phyloP scores from a whole-genome alignment of 2,797 vertebrate genomes.

The Bufotes viridis region DNA sequence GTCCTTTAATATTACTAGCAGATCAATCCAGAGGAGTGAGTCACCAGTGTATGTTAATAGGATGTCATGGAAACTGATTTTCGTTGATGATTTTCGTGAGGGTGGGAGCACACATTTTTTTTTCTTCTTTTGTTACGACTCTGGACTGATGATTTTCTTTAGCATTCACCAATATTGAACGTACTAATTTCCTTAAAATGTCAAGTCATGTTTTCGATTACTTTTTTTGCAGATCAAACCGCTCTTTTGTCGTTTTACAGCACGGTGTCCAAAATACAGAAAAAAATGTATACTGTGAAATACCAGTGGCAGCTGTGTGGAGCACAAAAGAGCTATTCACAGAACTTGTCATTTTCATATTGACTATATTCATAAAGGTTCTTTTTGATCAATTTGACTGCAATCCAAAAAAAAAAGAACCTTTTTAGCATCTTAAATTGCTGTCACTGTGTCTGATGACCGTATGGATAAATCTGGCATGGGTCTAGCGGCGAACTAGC shows the following conservation, averaged over 20 bases:
- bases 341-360: conserved; percentile 4
- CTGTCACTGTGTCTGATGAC: neutral
- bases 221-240: neutral
- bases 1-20: conserved; percentile 43
- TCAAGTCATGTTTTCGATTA: conserved; percentile 43
- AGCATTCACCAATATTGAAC: conserved; percentile 40
- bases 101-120: conserved; percentile 9
- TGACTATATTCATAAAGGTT: conserved; percentile 10
- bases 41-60: conserved; percentile 51
- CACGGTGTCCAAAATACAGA: conserved; percentile 37
- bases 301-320: conserved; percentile 2
- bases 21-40: conserved; percentile 29
- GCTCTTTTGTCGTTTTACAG: conserved; percentile 47
- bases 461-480: neutral
- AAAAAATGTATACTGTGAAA: neutral
- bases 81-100: conserved; percentile 21
- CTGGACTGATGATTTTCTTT: conserved; percentile 34
- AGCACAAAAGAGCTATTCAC: conserved; percentile 17
- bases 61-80: conserved; percentile 46
- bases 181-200: conserved; percentile 48
- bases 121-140: conserved; percentile 16
- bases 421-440: conserved; percentile 24
- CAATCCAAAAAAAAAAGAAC: neutral
- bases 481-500: neutral
- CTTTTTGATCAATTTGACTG: conserved; percentile 21